A percentile compares a stretch with the other conserved stretches of the same genome.
These are phyloP conservation scores for Brachypteracias leptosomus DNA, from an alignment of 2,113 vertebrate genomes.

Conservation along the genomic window DNA sequence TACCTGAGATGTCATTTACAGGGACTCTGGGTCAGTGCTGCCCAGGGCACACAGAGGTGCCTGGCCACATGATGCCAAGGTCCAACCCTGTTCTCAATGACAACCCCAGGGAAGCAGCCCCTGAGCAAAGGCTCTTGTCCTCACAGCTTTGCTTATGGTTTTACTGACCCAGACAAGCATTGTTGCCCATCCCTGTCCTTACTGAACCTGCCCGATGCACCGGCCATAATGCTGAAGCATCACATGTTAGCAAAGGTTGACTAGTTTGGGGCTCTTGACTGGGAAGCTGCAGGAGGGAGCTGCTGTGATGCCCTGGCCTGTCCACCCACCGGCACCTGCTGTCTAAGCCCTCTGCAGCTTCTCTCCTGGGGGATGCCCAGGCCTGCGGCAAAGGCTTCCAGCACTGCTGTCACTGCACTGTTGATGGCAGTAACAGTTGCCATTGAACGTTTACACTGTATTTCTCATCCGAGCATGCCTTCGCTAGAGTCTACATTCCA, in stretches of 20 bases:
- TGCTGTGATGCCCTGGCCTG: not conserved
- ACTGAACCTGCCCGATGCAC: not conserved
- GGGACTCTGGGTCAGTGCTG: not conserved
- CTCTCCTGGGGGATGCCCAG: not conserved
- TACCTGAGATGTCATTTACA: not conserved
- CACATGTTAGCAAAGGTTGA: fast-evolving
- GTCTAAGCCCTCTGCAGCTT: not conserved
- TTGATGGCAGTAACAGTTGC: not conserved
- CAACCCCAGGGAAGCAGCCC: not conserved
- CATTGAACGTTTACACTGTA: not conserved
- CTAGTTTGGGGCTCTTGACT: not conserved
- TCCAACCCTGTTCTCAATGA: not conserved
- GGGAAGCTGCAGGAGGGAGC: not conserved
- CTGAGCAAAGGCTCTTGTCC: not conserved
- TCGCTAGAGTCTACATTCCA: fast-evolving
- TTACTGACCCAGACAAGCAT: not conserved
- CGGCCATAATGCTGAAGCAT: not conserved
- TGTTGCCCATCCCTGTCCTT: not conserved
- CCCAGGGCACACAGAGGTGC: fast-evolving
- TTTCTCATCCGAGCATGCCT: not conserved
- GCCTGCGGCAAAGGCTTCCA: not conserved
- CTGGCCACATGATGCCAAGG: fast-evolving
- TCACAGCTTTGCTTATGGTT: not conserved
- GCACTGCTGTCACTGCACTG: not conserved
- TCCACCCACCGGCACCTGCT: not conserved